Percentiles rank a stretch among this genome's conserved stretches.
Evolutionary conservation across 2,797 vertebrate genomes (phyloP).

Genomic region (Rousettus madagascariensis): DNA sequence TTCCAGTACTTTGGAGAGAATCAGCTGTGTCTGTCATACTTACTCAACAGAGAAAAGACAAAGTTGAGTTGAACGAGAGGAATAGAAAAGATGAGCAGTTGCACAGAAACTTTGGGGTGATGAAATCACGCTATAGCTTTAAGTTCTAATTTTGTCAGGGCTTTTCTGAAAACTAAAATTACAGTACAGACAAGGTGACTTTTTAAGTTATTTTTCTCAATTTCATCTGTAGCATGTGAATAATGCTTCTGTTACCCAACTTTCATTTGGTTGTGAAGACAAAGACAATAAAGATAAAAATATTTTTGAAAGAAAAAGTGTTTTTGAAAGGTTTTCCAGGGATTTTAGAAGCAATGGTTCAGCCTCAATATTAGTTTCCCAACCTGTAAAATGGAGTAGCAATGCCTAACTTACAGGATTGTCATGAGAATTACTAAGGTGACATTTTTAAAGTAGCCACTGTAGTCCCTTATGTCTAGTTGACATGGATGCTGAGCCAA

Average conservation of each 20-base stretch:
- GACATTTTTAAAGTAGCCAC: background rate
- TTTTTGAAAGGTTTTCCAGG: background rate
- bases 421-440: background rate
- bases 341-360: background rate
- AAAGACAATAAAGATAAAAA: background rate
- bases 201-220: background rate
- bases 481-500: background rate
- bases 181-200: background rate
- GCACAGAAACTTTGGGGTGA: background rate
- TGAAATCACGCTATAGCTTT: background rate
- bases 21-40: background rate
- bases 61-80: background rate
- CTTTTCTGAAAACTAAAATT: conserved; percentile 30
- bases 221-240: background rate
- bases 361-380: background rate
- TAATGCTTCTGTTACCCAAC: background rate
- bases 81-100: background rate
- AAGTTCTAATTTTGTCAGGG: background rate
- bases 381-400: background rate
- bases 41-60: background rate
- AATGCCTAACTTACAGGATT: background rate
- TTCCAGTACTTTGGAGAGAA: background rate
- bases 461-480: background rate
- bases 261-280: background rate
- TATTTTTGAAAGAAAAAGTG: background rate